These are phyloP conservation scores for Drosophila macrothrix DNA, from an alignment of 2,888 invertebrate genomes.

Conservation along the genomic window DNA sequence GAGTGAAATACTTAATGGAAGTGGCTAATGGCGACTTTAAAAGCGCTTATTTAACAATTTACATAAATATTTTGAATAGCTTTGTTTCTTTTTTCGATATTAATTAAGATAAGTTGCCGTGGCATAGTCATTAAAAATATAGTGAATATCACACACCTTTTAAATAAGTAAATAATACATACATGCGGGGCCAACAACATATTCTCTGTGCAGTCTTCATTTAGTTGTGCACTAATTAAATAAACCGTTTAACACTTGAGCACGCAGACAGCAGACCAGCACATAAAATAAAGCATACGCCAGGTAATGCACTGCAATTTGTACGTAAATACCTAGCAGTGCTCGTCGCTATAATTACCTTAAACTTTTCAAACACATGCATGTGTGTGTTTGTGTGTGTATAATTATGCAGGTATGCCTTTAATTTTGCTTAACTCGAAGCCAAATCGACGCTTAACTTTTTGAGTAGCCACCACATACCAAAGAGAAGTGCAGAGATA, in stretches of 20 bases:
- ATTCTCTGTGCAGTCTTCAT: background rate
- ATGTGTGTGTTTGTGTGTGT: background rate
- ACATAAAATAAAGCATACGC: constrained; percentile 48
- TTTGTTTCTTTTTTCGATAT: background rate
- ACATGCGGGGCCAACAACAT: background rate
- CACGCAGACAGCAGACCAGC: constrained; percentile 11
- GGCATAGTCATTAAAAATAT: background rate
- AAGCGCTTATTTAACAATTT: background rate
- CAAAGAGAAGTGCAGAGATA: constrained; percentile 35
- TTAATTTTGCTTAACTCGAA: constrained; percentile 38
- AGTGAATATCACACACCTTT: background rate
- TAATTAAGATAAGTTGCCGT: background rate
- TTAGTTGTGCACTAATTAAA: constrained; percentile 15
- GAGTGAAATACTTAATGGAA: constrained; percentile 5
- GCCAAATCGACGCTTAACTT: constrained; percentile 62
- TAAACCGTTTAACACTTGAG: constrained; percentile 28
- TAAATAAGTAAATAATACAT: background rate
- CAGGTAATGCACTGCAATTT: constrained; percentile 21
- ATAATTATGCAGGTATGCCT: constrained; percentile 7
- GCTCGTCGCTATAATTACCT: constrained; percentile 45
- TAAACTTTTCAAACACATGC: constrained; percentile 19
- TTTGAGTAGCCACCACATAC: constrained; percentile 40
- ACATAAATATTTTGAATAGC: background rate
- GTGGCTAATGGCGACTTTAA: constrained; percentile 10
- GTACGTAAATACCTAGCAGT: constrained; percentile 6